A percentile compares a stretch with the other conserved stretches of the same genome.
Evolutionary conservation across 2,113 vertebrate genomes (phyloP).

Genomic region (Phycodurus eques): DNA sequence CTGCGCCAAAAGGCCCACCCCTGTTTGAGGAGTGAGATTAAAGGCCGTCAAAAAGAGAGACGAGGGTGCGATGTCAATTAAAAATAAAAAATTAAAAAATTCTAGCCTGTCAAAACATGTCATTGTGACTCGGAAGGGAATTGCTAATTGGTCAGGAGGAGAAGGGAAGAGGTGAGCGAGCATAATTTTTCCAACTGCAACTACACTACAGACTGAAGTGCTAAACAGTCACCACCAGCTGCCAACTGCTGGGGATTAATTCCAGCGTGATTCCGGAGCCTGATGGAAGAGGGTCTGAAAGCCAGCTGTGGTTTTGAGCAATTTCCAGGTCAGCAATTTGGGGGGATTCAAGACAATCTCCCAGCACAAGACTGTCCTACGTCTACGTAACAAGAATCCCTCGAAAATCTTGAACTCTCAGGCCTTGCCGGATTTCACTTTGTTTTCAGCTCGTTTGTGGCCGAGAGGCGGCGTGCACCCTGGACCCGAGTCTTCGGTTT

Average conservation of each 20-base stretch:
- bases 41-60: constrained; percentile 55
- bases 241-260: constrained; percentile 13
- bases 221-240: constrained; percentile 35
- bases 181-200: constrained; percentile 24
- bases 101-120: constrained; percentile 62
- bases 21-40: constrained; percentile 64
- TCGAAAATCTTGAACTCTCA: constrained; percentile 1
- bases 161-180: constrained; percentile 10
- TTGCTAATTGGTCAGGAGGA: constrained; percentile 54
- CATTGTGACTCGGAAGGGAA: constrained; percentile 54
- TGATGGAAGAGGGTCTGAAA: neutral
- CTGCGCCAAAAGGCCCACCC: constrained; percentile 52
- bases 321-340: constrained; percentile 35
- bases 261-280: neutral
- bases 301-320: neutral
- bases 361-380: too few relatives aligned
- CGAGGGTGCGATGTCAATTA: constrained; percentile 35
- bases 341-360: neutral
- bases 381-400: neutral
- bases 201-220: constrained; percentile 17
- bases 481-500: too few relatives aligned
- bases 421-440: too few relatives aligned
- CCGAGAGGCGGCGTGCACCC: too few relatives aligned
- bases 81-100: neutral
- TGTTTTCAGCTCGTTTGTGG: too few relatives aligned